Conservation (phyloP, 1,140 invertebrate species). For the Pantala flavescens region DNA sequence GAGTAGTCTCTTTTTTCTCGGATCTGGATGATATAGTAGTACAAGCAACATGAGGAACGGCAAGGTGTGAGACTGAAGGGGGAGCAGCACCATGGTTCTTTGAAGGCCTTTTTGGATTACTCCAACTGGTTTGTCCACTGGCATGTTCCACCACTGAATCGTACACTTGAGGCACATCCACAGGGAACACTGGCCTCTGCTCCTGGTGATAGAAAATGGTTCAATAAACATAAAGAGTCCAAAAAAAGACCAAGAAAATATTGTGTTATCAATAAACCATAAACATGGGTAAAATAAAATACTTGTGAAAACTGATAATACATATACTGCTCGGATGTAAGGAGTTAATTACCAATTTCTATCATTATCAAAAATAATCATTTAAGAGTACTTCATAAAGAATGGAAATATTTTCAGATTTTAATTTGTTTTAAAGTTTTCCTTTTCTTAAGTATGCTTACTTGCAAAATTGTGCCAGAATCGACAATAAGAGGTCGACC, state of each 20-base stretch:
- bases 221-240: too few species aligned
- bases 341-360: too few species aligned
- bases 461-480: slow-evolving; percentile 58
- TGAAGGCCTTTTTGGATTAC: slow-evolving; percentile 20
- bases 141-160: slow-evolving; percentile 41
- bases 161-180: slow-evolving; percentile 47
- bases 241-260: too few species aligned
- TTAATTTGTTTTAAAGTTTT: too few species aligned
- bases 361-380: too few species aligned
- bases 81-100: slow-evolving; percentile 4
- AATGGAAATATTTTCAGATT: too few species aligned
- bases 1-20: slow-evolving; percentile 79
- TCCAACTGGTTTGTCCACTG: slow-evolving; percentile 26
- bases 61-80: slow-evolving; percentile 21
- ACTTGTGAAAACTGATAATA: too few species aligned
- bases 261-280: too few species aligned
- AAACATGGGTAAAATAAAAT: too few species aligned
- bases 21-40: slow-evolving; percentile 34
- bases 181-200: slow-evolving; percentile 46
- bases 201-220: slow-evolving; percentile 23
- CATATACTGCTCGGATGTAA: too few species aligned
- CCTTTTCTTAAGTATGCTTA: slow-evolving; percentile 26
- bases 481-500: slow-evolving; percentile 69
- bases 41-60: slow-evolving; percentile 14
- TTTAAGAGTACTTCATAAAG: too few species aligned